Conservation (phyloP, 2,888 invertebrate genomes). For the Drosophila pseudotakahashii region DNA sequence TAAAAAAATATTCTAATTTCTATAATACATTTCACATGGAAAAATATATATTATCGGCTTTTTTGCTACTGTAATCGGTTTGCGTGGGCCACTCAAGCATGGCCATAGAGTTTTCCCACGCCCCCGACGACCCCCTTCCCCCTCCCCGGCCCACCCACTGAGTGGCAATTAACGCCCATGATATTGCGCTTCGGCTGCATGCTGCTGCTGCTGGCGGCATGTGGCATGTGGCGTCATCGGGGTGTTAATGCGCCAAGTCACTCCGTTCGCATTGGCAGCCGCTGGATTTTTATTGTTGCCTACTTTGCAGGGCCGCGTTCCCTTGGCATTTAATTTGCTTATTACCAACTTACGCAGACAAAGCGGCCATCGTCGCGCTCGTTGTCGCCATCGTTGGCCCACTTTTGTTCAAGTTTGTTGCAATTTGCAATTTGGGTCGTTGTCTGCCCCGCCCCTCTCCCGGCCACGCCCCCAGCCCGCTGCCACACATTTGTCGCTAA, state of each 20-base stretch:
- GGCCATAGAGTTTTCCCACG: conserved; percentile 12
- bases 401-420: conserved; percentile 64
- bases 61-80: no score
- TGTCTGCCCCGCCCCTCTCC: conserved; percentile 13
- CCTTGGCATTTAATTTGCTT: conserved; percentile 71
- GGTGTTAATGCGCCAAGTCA: conserved; percentile 66
- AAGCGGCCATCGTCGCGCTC: conserved; percentile 47
- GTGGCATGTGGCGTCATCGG: conserved; percentile 44
- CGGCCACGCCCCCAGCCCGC: neutral
- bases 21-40: no score
- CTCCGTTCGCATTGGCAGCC: conserved; percentile 56
- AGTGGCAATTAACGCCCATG: conserved; percentile 78
- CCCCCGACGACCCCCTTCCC: neutral
- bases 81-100: conserved; percentile 14
- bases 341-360: conserved; percentile 72
- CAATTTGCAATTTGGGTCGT: conserved; percentile 77
- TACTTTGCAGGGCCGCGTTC: conserved; percentile 50
- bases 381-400: conserved; percentile 59
- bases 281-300: conserved; percentile 51
- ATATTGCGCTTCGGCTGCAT: conserved; percentile 69
- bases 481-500: conserved; percentile 69
- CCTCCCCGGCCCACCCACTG: conserved; percentile 35
- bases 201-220: conserved; percentile 37
- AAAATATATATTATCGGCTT: no score
- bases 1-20: no score